Conservation (phyloP, 2,888 invertebrate genomes). For the Parnassius mnemosyne region DNA sequence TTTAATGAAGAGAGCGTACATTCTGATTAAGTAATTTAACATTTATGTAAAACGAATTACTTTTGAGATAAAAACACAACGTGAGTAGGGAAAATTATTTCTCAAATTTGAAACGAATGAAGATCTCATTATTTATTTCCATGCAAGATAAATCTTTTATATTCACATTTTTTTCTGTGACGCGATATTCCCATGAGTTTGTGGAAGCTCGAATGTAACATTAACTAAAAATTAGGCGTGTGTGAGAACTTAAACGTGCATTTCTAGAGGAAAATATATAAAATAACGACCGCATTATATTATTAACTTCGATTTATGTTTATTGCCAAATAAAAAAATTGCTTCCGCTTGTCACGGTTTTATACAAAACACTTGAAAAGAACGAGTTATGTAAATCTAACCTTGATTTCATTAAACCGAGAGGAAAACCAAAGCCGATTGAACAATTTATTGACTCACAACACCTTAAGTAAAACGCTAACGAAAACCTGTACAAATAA, state of each 20-base stretch:
- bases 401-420: conserved; percentile 35
- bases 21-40: conserved; percentile 1
- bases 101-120: conserved; percentile 30
- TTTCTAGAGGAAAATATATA: conserved; percentile 43
- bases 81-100: conserved; percentile 11
- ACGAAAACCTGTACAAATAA: conserved; percentile 39
- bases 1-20: background rate
- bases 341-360: conserved; percentile 37
- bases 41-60: background rate
- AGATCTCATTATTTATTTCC: conserved; percentile 53
- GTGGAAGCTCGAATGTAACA: conserved; percentile 52
- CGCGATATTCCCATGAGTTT: conserved; percentile 58
- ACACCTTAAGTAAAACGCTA: conserved; percentile 43
- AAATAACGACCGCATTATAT: conserved; percentile 34
- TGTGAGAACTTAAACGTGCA: conserved; percentile 60
- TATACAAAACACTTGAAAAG: conserved; percentile 28
- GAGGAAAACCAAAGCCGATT: conserved; percentile 37
- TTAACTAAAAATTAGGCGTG: conserved; percentile 72
- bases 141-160: conserved; percentile 41
- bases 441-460: conserved; percentile 48
- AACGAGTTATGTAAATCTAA: conserved; percentile 39
- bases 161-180: conserved; percentile 44
- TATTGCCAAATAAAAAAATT: conserved; percentile 41
- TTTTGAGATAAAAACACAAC: background rate
- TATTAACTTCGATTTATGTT: conserved; percentile 33